Conservation (phyloP, 2,797 vertebrate genomes). For the Erithacus rubecula region DNA sequence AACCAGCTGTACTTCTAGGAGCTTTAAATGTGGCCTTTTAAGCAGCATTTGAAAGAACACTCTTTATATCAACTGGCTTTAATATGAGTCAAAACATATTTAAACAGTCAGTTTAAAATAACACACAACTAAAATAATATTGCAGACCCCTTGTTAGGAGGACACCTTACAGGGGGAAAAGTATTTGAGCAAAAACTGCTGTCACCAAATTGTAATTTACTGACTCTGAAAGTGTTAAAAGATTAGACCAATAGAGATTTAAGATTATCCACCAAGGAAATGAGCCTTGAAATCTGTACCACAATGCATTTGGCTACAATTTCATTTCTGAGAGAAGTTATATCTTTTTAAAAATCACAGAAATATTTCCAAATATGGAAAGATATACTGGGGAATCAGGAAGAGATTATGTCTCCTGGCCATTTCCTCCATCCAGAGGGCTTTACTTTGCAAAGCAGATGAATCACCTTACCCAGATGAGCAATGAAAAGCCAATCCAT, state of each 20-base stretch:
- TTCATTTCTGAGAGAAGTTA: conserved; percentile 44
- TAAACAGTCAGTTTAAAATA: conserved; percentile 64
- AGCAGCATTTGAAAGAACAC: conserved; percentile 48
- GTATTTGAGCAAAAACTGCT: conserved; percentile 11
- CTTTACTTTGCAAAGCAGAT: conserved; percentile 4
- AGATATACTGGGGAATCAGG: conserved; percentile 26
- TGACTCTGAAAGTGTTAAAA: conserved; percentile 62
- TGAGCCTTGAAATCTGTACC: conserved; percentile 53
- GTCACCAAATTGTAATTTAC: conserved; percentile 47
- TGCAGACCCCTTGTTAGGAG: conserved; percentile 3
- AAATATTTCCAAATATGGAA: conserved; percentile 46
- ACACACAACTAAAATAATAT: conserved; percentile 48
- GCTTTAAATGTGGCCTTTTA: conserved; percentile 64
- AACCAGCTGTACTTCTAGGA: conserved; percentile 39
- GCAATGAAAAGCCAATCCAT: neutral
- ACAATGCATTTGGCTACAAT: conserved; percentile 54
- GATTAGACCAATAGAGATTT: conserved; percentile 49
- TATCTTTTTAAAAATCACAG: neutral
- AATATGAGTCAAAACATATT: conserved; percentile 54
- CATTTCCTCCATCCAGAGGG: neutral
- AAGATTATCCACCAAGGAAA: conserved; percentile 54
- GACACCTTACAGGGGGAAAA: conserved; percentile 24
- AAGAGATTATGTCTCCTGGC: conserved; percentile 19
- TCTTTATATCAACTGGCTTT: conserved; percentile 58
- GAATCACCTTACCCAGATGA: neutral